Percentiles rank a stretch among this genome's conserved stretches.
phyloP scores from a whole-genome alignment of 2,797 vertebrate species.

The Holocentrus rufus region DNA sequence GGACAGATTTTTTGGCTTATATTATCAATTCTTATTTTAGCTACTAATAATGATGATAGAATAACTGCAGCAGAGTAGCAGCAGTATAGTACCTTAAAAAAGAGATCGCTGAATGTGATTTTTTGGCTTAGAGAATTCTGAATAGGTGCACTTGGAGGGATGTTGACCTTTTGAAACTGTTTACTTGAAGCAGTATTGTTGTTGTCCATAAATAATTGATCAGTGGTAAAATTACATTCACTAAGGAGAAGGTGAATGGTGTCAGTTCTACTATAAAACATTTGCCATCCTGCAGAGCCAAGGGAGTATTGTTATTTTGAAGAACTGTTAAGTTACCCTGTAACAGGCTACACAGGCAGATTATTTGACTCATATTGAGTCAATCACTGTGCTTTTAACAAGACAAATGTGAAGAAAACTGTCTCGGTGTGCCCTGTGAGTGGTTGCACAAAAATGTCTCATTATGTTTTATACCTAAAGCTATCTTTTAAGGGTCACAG shows the following conservation, averaged over 20 bases:
- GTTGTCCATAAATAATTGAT: constrained; percentile 36
- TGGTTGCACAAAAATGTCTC: no score
- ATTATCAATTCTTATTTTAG: constrained; percentile 15
- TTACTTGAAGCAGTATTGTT: constrained; percentile 16
- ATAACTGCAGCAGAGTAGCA: background rate
- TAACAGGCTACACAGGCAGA: background rate
- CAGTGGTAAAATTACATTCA: constrained; percentile 27
- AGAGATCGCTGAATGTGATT: background rate
- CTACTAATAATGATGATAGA: constrained; percentile 18
- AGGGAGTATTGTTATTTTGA: background rate
- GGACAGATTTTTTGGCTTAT: constrained; percentile 44
- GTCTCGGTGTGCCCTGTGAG: background rate
- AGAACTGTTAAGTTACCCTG: background rate
- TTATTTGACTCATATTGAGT: background rate
- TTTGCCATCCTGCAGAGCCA: background rate
- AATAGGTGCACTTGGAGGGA: constrained; percentile 2
- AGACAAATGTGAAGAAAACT: background rate
- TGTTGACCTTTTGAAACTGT: constrained; percentile 27
- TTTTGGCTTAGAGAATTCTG: background rate
- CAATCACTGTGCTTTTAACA: background rate
- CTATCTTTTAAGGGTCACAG: no score
- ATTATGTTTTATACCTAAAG: no score
- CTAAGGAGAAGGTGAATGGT: constrained; percentile 16
- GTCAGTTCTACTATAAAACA: background rate
- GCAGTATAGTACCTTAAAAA: background rate